Evolutionary conservation across 2,113 vertebrate species (phyloP).

Genomic region (Eulemur rufifrons): DNA sequence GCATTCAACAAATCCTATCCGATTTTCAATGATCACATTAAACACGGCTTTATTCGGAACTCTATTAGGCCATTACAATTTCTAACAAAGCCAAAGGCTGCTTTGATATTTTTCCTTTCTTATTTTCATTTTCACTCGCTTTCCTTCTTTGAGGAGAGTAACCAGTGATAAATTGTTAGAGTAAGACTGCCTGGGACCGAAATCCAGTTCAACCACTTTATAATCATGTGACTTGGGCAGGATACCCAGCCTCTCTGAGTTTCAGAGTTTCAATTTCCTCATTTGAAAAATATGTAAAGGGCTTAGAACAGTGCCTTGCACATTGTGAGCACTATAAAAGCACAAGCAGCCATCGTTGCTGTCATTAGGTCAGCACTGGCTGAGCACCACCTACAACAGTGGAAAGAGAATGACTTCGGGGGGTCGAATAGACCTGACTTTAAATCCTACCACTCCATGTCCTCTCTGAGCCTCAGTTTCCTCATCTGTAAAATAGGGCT

Average conservation of each 20-base stretch:
- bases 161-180: background rate
- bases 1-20: background rate
- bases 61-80: background rate
- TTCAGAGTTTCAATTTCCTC: background rate
- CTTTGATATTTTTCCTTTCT: background rate
- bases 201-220: background rate
- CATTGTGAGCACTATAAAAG: background rate
- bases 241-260: background rate
- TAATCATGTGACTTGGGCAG: background rate
- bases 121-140: background rate
- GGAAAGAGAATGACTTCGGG: background rate
- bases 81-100: background rate
- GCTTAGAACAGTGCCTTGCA: background rate
- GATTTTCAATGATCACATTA: background rate
- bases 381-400: background rate
- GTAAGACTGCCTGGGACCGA: background rate
- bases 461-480: background rate
- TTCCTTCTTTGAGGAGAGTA: background rate
- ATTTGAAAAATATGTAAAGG: background rate
- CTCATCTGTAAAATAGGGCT: background rate
- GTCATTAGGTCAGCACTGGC: background rate
- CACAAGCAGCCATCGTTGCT: background rate
- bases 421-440: background rate
- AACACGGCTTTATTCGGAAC: background rate
- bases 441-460: background rate